A percentile compares a stretch with the other conserved stretches of the same genome.
phyloP scores from a whole-genome alignment of 2,113 vertebrate species.

The Solea solea region DNA sequence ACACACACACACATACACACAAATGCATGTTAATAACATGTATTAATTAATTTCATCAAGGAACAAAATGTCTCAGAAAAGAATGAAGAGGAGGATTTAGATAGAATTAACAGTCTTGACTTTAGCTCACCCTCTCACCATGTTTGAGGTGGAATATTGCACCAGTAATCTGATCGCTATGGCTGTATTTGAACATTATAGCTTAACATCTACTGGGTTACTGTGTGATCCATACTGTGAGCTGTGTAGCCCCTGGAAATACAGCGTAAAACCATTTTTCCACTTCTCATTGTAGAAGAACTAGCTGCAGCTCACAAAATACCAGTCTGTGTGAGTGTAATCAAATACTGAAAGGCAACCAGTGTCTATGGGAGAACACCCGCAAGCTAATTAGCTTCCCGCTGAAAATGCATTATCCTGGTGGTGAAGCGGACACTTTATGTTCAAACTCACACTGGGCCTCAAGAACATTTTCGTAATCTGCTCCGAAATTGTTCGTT shows the following conservation, averaged over 20 bases:
- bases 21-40: too few species aligned
- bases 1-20: too few species aligned
- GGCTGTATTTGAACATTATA: conserved; percentile 57
- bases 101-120: too few species aligned
- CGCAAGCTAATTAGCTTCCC: conserved; percentile 60
- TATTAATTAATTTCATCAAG: too few species aligned
- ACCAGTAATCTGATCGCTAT: too few species aligned
- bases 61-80: too few species aligned
- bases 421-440: conserved; percentile 24
- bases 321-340: conserved; percentile 48
- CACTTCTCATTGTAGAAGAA: conserved; percentile 45
- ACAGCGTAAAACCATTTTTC: conserved; percentile 48
- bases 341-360: conserved; percentile 56
- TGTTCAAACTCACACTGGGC: neutral
- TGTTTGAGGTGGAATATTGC: conserved; percentile 51
- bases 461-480: neutral
- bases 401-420: conserved; percentile 61
- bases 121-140: conserved; percentile 7
- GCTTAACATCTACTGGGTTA: conserved; percentile 48
- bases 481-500: too few species aligned
- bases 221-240: conserved; percentile 19
- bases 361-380: conserved; percentile 62
- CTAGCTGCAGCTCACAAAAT: conserved; percentile 33
- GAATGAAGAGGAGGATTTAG: too few species aligned
- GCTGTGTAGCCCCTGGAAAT: conserved; percentile 61